A percentile compares a stretch with the other conserved stretches of the same genome.
phyloP scores from a whole-genome alignment of 2,888 invertebrate species.

The Andricus curvator region DNA sequence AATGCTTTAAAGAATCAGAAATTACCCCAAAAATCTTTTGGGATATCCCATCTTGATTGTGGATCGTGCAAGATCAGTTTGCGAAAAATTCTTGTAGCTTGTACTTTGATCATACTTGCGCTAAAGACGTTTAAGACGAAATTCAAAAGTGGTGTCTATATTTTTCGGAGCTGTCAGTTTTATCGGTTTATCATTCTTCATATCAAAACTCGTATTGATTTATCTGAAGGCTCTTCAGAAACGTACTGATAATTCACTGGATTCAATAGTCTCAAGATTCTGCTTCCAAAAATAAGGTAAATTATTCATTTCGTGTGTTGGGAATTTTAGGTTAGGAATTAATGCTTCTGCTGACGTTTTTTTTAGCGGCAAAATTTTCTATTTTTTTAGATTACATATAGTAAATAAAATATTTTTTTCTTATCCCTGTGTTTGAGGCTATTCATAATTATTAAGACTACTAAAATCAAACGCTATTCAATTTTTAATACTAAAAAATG shows the following conservation, averaged over 20 bases:
- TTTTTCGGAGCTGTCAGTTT: background rate
- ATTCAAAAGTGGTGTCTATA: background rate
- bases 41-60: background rate
- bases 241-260: background rate
- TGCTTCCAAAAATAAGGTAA: background rate
- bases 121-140: background rate
- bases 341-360: background rate
- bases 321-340: background rate
- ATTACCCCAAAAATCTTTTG: background rate
- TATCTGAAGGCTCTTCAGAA: background rate
- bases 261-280: background rate
- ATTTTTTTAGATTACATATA: background rate
- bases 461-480: no score
- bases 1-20: background rate
- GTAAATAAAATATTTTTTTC: background rate
- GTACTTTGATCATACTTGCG: background rate
- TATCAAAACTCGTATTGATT: background rate
- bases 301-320: background rate
- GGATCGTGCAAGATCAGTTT: background rate
- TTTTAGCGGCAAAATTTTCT: background rate
- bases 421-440: background rate
- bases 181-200: background rate
- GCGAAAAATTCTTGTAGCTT: background rate
- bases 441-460: no score
- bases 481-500: no score